Conservation (phyloP, 2,888 invertebrate species). For the Troides oblongomaculatus region DNA sequence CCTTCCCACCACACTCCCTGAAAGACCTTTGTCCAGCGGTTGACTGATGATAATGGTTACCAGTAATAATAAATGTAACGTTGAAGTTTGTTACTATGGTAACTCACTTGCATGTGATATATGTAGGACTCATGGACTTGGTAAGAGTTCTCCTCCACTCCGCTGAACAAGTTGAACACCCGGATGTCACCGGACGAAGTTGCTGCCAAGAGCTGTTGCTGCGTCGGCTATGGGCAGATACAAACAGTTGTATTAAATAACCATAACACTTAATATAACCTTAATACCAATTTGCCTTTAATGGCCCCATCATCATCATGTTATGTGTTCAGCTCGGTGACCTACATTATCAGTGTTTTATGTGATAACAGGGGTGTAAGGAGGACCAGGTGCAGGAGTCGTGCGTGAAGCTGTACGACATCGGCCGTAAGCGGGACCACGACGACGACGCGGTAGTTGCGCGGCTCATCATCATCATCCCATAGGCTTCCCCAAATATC, state of each 20-base stretch:
- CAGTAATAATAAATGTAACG: neutral
- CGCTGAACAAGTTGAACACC: slow-evolving; percentile 91
- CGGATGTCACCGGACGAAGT: slow-evolving; percentile 95
- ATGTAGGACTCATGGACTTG: slow-evolving; percentile 94
- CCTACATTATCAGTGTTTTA: no score
- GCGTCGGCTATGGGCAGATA: slow-evolving; percentile 58
- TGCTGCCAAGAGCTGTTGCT: slow-evolving; percentile 84
- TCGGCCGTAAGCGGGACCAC: slow-evolving; percentile 91
- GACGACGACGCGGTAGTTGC: slow-evolving; percentile 90
- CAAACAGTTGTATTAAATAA: neutral
- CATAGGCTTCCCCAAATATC: no score
- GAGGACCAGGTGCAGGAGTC: slow-evolving; percentile 91
- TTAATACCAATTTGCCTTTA: neutral
- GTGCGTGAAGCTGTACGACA: slow-evolving; percentile 94
- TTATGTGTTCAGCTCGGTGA: no score
- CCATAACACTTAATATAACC: neutral
- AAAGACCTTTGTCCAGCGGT: no score
- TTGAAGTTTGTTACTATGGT: no score
- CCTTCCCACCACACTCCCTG: no score
- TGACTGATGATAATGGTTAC: no score
- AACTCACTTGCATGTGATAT: slow-evolving; percentile 84
- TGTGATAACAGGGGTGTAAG: no score
- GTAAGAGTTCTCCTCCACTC: slow-evolving; percentile 87
- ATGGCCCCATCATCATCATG: no score
- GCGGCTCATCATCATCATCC: neutral